Evolutionary conservation across 53 echinoderm and acorn worm species (phyloP).

Genomic region (Henricia sp.): DNA sequence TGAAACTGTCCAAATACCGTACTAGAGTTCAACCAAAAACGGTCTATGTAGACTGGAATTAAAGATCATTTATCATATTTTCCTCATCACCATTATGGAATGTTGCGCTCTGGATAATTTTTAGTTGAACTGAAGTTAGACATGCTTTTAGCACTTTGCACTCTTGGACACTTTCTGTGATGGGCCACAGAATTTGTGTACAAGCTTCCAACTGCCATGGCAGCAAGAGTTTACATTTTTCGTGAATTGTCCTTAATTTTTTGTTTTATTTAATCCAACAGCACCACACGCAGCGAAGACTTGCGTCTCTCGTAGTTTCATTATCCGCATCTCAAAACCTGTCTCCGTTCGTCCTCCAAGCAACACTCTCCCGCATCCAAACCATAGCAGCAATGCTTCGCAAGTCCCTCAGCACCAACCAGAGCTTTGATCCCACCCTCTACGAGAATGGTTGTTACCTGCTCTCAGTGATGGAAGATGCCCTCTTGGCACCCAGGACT

Average conservation of each 20-base stretch:
- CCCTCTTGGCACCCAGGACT: constrained; percentile 50
- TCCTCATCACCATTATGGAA: too few species aligned
- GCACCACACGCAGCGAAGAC: constrained; percentile 2
- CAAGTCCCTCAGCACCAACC: constrained; percentile 19
- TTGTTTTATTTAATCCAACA: not conserved
- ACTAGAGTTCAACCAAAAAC: too few species aligned
- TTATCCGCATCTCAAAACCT: constrained; percentile 46
- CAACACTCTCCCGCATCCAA: constrained; percentile 51
- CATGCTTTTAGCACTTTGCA: not conserved
- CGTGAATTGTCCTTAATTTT: not conserved
- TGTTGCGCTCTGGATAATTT: too few species aligned
- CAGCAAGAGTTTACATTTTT: not conserved
- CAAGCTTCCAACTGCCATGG: not conserved
- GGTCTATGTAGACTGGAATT: too few species aligned
- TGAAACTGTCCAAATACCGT: too few species aligned
- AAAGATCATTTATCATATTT: too few species aligned
- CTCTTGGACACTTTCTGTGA: not conserved
- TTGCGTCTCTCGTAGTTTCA: constrained; percentile 24
- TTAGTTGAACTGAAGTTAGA: too few species aligned
- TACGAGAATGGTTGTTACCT: constrained; percentile 70
- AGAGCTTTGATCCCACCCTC: constrained; percentile 46
- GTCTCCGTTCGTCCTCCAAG: constrained; percentile 26
- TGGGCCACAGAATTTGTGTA: not conserved
- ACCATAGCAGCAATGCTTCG: constrained; percentile 49
- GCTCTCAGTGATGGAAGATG: constrained; percentile 66